Percentiles rank a stretch among this genome's conserved stretches.
phyloP scores from a whole-genome alignment of 2,113 vertebrate genomes.

The Mus spicilegus region DNA sequence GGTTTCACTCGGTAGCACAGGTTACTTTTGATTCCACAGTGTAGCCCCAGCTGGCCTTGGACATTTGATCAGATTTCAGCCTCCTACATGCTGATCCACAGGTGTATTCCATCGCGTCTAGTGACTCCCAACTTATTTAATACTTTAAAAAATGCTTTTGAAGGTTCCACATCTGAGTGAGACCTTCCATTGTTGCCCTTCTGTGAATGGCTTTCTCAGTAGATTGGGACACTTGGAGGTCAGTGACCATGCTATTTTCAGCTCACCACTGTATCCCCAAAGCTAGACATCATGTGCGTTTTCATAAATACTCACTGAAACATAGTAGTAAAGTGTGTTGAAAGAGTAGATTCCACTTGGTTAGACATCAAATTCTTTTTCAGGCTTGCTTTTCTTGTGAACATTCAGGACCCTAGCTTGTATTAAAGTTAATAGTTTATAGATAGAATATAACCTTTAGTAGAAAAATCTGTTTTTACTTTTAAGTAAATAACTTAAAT shows the following conservation, averaged over 20 bases:
- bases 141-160: not conserved
- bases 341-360: slow-evolving; percentile 2
- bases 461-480: slow-evolving; percentile 55
- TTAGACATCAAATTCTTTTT: slow-evolving; percentile 27
- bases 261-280: not conserved
- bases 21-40: not conserved
- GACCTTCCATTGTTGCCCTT: not conserved
- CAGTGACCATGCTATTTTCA: not conserved
- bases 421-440: slow-evolving; percentile 3
- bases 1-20: not conserved
- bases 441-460: not conserved
- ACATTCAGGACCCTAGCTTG: not conserved
- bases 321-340: not conserved
- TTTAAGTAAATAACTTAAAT: slow-evolving; percentile 46
- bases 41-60: not conserved
- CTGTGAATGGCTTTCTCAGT: slow-evolving; percentile 2
- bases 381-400: not conserved
- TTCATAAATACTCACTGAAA: slow-evolving; percentile 51
- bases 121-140: not conserved
- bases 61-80: not conserved
- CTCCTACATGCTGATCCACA: not conserved
- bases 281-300: not conserved
- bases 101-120: not conserved
- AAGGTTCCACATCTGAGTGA: not conserved
- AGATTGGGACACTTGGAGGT: not conserved